These are phyloP conservation scores for Noctua janthe DNA, from an alignment of 2,888 invertebrate species.

Conservation along the genomic window DNA sequence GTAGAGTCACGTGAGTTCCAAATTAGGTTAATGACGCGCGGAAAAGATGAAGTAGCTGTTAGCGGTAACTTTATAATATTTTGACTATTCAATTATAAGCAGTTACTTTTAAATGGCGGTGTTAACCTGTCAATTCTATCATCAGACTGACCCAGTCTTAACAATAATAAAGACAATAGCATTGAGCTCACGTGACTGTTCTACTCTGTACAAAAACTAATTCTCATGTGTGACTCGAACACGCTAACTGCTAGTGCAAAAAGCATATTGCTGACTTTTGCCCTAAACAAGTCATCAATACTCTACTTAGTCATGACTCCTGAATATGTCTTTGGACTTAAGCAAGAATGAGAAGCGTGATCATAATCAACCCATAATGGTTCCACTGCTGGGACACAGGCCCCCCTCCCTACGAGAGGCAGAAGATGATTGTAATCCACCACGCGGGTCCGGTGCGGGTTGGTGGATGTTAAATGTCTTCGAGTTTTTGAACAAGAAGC, in stretches of 20 bases:
- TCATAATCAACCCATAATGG: neutral
- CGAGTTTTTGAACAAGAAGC: neutral
- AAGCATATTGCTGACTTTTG: neutral
- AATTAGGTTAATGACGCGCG: constrained; percentile 9
- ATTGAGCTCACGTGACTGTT: constrained; percentile 4
- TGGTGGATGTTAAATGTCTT: neutral
- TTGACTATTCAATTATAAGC: neutral
- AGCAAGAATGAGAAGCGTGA: neutral
- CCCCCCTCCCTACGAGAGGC: neutral
- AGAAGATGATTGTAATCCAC: neutral
- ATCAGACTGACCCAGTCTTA: constrained; percentile 17
- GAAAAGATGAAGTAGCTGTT: constrained; percentile 9
- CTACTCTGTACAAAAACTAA: constrained; percentile 5
- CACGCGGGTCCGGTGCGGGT: neutral
- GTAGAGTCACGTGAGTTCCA: neutral
- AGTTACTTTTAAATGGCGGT: neutral
- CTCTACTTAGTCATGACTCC: neutral
- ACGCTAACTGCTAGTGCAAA: neutral
- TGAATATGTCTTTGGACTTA: neutral
- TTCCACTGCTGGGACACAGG: neutral
- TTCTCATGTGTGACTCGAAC: constrained; percentile 4
- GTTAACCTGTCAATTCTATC: neutral
- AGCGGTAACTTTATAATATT: constrained; percentile 7
- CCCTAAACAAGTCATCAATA: neutral
- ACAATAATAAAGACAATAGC: neutral